A percentile compares a stretch with the other conserved stretches of the same genome.
These are phyloP conservation scores for Achroia grisella DNA, from an alignment of 1,140 invertebrate genomes.

Conservation along the genomic window DNA sequence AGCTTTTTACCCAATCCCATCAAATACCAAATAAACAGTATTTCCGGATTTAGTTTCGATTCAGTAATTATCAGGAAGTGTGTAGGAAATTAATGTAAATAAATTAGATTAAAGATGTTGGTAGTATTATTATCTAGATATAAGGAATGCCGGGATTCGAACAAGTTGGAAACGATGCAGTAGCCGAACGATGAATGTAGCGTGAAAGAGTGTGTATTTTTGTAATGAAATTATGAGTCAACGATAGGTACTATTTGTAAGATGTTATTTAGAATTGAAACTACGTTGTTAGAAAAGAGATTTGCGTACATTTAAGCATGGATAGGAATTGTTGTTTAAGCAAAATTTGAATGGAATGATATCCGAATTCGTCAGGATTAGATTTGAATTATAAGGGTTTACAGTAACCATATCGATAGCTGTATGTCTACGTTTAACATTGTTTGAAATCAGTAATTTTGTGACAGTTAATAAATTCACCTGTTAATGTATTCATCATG, in stretches of 20 bases:
- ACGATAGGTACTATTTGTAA: constrained; percentile 45
- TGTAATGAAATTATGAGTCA: constrained; percentile 60
- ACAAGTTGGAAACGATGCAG: constrained; percentile 35
- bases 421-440: constrained; percentile 50
- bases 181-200: constrained; percentile 22
- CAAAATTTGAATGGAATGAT: constrained; percentile 22
- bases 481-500: constrained; percentile 70
- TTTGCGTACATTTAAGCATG: constrained; percentile 20
- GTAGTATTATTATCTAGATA: constrained; percentile 47
- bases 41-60: constrained; percentile 25
- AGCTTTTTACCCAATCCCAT: constrained; percentile 51
- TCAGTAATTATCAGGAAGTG: constrained; percentile 55
- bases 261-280: constrained; percentile 46
- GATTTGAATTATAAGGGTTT: constrained; percentile 35
- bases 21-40: constrained; percentile 28
- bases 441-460: constrained; percentile 62
- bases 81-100: constrained; percentile 61
- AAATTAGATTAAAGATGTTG: constrained; percentile 45
- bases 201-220: constrained; percentile 62
- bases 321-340: constrained; percentile 38
- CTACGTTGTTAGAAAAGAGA: constrained; percentile 41
- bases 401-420: constrained; percentile 65
- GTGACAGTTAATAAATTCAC: constrained; percentile 61
- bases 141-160: constrained; percentile 55
- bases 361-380: constrained; percentile 44